A percentile compares a stretch with the other conserved stretches of the same genome.
phyloP scores from a whole-genome alignment of 1,140 invertebrate genomes.

The Heliothis virescens region DNA sequence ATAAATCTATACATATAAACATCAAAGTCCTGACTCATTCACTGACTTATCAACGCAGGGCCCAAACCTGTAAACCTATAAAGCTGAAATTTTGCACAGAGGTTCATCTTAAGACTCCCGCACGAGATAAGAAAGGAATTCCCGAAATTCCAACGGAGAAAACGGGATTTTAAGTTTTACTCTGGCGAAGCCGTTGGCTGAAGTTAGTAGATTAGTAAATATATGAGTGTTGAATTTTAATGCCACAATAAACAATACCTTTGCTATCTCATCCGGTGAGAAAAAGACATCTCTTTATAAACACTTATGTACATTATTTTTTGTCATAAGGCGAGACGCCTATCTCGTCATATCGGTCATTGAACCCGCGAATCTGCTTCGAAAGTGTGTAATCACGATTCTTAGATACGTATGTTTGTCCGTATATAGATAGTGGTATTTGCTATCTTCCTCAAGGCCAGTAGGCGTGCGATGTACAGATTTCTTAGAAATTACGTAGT shows the following conservation, averaged over 20 bases:
- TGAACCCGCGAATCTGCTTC: constrained; percentile 12
- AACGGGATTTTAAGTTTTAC: too few relatives aligned
- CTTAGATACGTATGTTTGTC: constrained; percentile 5
- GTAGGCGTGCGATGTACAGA: background rate
- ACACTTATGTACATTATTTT: constrained; percentile 30
- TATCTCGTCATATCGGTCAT: constrained; percentile 31
- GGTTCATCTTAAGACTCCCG: too few relatives aligned
- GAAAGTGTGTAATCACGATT: constrained; percentile 36
- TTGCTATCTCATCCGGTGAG: constrained; percentile 37
- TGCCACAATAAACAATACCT: constrained; percentile 28
- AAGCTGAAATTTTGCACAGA: too few relatives aligned
- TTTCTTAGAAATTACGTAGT: background rate
- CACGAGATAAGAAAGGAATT: too few relatives aligned
- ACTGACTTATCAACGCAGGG: too few relatives aligned
- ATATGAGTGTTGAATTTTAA: constrained; percentile 36
- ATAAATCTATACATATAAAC: too few relatives aligned
- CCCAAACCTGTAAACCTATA: too few relatives aligned
- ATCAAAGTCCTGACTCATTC: too few relatives aligned
- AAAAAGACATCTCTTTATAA: constrained; percentile 31
- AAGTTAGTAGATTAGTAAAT: background rate
- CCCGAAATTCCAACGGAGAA: too few relatives aligned
- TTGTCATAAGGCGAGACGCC: background rate
- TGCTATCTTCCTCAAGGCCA: constrained; percentile 28
- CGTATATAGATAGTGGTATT: constrained; percentile 7
- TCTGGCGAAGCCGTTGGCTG: too few relatives aligned